Evolutionary conservation across 2,797 vertebrate species (phyloP).

Genomic region (Acanthis flammea): DNA sequence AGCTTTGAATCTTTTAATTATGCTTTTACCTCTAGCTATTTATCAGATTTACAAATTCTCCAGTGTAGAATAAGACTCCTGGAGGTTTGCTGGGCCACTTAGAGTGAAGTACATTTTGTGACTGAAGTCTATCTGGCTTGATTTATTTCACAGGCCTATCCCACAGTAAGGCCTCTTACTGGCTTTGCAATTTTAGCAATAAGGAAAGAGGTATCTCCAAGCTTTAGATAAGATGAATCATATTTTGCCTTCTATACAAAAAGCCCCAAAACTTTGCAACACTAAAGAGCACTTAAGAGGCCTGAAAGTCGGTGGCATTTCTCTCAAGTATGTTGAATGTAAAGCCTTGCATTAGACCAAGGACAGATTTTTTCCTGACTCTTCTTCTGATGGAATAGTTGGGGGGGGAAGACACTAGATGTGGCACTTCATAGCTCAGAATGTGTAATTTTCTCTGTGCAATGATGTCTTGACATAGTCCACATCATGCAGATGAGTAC

Average conservation of each 20-base stretch:
- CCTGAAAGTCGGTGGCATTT: neutral
- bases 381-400: neutral
- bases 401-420: neutral
- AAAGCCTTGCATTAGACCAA: neutral
- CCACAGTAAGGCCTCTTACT: neutral
- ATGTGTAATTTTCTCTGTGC: neutral
- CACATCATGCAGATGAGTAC: neutral
- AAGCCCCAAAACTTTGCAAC: neutral
- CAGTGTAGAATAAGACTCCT: conserved; percentile 3
- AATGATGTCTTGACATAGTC: neutral
- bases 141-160: neutral
- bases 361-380: neutral
- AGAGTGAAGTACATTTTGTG: neutral
- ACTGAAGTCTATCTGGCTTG: neutral
- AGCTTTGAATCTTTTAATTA: conserved; percentile 45
- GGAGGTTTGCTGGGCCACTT: neutral
- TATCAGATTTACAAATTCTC: conserved; percentile 28
- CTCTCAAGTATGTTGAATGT: neutral
- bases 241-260: neutral
- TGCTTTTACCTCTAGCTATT: conserved; percentile 29
- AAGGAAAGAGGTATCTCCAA: neutral
- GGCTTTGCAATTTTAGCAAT: neutral
- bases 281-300: neutral
- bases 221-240: neutral
- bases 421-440: neutral